These are phyloP conservation scores for Tipula helvola DNA, from an alignment of 2,888 invertebrate genomes.

Conservation along the genomic window DNA sequence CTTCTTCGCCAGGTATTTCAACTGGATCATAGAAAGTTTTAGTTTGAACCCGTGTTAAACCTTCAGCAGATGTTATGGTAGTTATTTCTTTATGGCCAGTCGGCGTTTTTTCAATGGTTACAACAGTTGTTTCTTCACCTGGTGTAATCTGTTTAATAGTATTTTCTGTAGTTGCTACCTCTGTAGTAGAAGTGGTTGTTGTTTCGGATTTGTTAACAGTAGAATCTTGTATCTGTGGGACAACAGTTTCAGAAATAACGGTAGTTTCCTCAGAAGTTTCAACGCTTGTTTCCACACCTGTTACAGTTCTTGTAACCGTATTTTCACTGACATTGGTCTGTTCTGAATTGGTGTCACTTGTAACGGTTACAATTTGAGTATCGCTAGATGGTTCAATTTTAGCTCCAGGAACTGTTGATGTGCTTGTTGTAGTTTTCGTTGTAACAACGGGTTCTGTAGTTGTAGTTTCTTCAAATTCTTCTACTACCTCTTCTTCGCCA, in stretches of 20 bases:
- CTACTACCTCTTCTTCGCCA: conserved; percentile 16
- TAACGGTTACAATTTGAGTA: neutral
- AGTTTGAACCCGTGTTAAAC: conserved; percentile 30
- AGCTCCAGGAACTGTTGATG: neutral
- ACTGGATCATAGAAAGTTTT: conserved; percentile 34
- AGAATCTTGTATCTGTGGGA: too few species aligned
- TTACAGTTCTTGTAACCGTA: conserved; percentile 7
- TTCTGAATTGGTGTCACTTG: neutral
- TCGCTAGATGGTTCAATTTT: neutral
- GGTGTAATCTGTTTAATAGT: neutral
- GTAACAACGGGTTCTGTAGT: conserved; percentile 16
- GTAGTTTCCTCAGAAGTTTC: neutral
- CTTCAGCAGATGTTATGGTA: conserved; percentile 30
- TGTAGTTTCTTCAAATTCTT: conserved; percentile 18
- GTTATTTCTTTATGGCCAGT: conserved; percentile 29
- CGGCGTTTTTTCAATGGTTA: neutral
- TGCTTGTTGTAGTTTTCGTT: conserved; percentile 17
- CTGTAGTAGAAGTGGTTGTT: neutral
- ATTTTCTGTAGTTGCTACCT: neutral
- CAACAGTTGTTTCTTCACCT: conserved; percentile 13
- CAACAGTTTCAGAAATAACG: neutral
- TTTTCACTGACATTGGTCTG: neutral
- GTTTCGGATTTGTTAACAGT: neutral
- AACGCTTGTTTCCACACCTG: neutral
- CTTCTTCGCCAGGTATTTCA: conserved; percentile 16